Percentiles rank a stretch among this genome's conserved stretches.
phyloP scores from a whole-genome alignment of 2,888 invertebrate species.

The Pheosia tremula region DNA sequence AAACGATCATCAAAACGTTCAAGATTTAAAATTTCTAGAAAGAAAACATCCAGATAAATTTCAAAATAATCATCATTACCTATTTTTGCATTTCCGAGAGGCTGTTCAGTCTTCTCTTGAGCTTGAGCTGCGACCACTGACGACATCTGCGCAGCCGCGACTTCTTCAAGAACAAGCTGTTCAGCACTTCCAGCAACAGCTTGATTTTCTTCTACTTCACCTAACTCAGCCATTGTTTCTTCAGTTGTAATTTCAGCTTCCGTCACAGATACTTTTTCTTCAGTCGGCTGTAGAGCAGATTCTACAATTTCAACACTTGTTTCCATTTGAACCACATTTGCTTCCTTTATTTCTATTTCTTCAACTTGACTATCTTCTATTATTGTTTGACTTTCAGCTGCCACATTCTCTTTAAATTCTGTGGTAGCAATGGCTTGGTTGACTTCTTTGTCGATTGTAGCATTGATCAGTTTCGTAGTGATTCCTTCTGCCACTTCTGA shows the following conservation, averaged over 20 bases:
- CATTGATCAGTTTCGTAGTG: neutral
- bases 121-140: neutral
- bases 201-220: neutral
- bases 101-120: slow-evolving; percentile 8
- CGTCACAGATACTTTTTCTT: slow-evolving; percentile 9
- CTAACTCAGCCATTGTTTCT: neutral
- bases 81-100: slow-evolving; percentile 10
- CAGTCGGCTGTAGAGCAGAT: slow-evolving; percentile 8
- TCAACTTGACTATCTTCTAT: neutral
- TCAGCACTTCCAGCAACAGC: slow-evolving; percentile 4
- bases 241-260: neutral
- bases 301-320: neutral
- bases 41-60: neutral
- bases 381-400: neutral
- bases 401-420: slow-evolving; percentile 2
- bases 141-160: neutral
- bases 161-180: slow-evolving; percentile 2
- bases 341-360: neutral
- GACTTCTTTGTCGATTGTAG: neutral
- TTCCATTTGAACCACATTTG: neutral
- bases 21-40: neutral
- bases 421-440: neutral
- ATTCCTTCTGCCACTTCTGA: neutral
- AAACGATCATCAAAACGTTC: no score
- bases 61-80: slow-evolving; percentile 21